A percentile compares a stretch with the other conserved stretches of the same genome.
Evolutionary conservation across 2,888 invertebrate genomes (phyloP).

Genomic region (Drosophila nigricruria): DNA sequence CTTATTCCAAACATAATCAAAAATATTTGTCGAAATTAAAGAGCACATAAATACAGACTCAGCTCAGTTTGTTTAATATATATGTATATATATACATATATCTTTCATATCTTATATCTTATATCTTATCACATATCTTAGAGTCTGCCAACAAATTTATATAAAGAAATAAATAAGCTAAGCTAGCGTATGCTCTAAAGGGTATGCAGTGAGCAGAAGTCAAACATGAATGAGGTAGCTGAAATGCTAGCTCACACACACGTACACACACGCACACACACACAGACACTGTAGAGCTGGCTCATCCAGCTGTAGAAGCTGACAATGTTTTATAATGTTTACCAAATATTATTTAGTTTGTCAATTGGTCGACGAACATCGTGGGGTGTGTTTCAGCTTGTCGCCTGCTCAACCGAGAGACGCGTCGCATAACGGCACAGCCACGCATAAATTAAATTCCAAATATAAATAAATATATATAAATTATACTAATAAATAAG

Average conservation of each 20-base stretch:
- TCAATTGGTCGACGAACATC: conserved; percentile 83
- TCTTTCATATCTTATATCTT: not conserved
- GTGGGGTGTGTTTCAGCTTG: conserved; percentile 82
- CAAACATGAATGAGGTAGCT: conserved; percentile 30
- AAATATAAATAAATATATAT: conserved; percentile 22
- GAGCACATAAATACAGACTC: not conserved
- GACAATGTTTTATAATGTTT: conserved; percentile 83
- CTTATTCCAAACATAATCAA: not conserved
- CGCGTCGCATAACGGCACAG: conserved; percentile 58
- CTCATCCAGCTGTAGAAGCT: conserved; percentile 23
- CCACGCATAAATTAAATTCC: conserved; percentile 25
- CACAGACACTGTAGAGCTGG: conserved; percentile 16
- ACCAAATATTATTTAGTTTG: conserved; percentile 82
- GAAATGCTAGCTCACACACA: conserved; percentile 19
- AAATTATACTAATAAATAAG: conserved; percentile 6
- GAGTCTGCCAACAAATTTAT: not conserved
- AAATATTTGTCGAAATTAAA: not conserved
- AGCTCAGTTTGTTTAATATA: not conserved
- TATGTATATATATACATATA: not conserved
- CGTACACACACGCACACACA: conserved; percentile 17
- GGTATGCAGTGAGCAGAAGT: conserved; percentile 35
- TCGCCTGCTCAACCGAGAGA: conserved; percentile 74
- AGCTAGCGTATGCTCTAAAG: conserved; percentile 37
- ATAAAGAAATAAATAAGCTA: conserved; percentile 17
- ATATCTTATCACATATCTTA: not conserved